Conservation (phyloP, 1,140 invertebrate genomes). For the Spodoptera litura region DNA sequence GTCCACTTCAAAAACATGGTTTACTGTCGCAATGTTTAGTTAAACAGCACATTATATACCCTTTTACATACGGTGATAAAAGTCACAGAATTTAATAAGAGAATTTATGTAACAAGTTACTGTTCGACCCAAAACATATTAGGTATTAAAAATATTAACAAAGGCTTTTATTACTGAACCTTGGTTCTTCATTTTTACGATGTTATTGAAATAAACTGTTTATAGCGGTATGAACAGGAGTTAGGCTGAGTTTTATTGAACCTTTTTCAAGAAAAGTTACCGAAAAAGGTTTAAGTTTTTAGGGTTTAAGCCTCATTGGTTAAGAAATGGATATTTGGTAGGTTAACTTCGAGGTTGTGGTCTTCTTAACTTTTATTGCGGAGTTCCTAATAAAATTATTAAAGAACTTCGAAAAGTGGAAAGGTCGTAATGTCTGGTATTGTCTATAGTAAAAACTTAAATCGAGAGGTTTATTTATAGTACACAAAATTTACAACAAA, state of each 20-base stretch:
- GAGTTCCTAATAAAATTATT: background rate
- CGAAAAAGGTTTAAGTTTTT: constrained; percentile 34
- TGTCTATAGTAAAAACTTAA: too few species aligned
- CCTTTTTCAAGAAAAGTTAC: constrained; percentile 30
- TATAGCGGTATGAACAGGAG: constrained; percentile 39
- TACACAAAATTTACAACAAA: too few species aligned
- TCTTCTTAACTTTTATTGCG: background rate
- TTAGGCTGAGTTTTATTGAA: constrained; percentile 47
- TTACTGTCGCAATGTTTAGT: constrained; percentile 6
- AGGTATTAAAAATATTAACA: constrained; percentile 44
- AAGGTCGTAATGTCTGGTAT: too few species aligned
- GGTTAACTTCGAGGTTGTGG: constrained; percentile 6
- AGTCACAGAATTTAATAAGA: constrained; percentile 27
- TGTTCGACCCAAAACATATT: constrained; percentile 21
- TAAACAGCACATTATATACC: constrained; percentile 16
- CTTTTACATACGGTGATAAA: constrained; percentile 35
- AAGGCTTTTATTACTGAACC: constrained; percentile 40
- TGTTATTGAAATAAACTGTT: constrained; percentile 46
- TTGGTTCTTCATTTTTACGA: constrained; percentile 49
- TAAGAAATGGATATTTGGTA: constrained; percentile 30
- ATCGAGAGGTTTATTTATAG: too few species aligned
- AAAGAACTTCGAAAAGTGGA: background rate
- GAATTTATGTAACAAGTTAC: constrained; percentile 37
- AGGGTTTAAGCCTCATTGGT: constrained; percentile 44
- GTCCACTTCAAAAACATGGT: background rate